Percentiles rank a stretch among this genome's conserved stretches.
Conservation (phyloP, 2,888 invertebrate genomes). For the Trichacis sp. region DNA sequence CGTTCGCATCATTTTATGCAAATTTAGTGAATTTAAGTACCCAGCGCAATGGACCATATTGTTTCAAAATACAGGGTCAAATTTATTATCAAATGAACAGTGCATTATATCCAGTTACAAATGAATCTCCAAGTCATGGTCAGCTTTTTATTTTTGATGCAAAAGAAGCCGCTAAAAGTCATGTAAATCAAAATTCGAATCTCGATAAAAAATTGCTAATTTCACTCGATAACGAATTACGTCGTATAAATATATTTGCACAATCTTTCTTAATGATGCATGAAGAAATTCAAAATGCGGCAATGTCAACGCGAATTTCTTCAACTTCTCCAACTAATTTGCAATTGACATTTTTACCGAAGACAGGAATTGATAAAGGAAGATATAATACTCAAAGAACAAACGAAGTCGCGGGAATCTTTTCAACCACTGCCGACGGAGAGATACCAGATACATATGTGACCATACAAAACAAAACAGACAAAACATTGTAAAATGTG, state of each 20-base stretch:
- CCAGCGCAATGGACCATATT: too few relatives aligned
- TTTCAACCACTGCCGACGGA: slow-evolving; percentile 39
- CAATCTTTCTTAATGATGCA: slow-evolving; percentile 41
- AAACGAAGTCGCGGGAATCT: too few relatives aligned
- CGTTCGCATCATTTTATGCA: slow-evolving; percentile 30
- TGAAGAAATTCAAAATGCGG: slow-evolving; percentile 25
- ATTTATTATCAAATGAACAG: too few relatives aligned
- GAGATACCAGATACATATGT: slow-evolving; percentile 42
- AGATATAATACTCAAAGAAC: too few relatives aligned
- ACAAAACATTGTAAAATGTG: slow-evolving; percentile 34
- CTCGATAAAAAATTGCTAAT: slow-evolving; percentile 23
- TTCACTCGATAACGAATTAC: slow-evolving; percentile 31
- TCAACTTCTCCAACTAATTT: slow-evolving; percentile 10
- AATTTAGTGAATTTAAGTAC: slow-evolving; percentile 33
- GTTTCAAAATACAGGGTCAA: too few relatives aligned
- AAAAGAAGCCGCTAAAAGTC: slow-evolving; percentile 24
- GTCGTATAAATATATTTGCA: slow-evolving; percentile 32
- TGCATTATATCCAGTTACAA: slow-evolving; percentile 25
- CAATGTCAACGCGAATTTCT: neutral
- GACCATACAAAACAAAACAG: slow-evolving; percentile 29
- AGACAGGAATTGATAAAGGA: slow-evolving; percentile 29
- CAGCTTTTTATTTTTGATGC: slow-evolving; percentile 37
- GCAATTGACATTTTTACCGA: slow-evolving; percentile 38
- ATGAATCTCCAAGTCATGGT: slow-evolving; percentile 27
- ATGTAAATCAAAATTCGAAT: slow-evolving; percentile 11